Base-by-base conservation (phyloP, 2,888 invertebrate genomes). In the Polietes domitor region DNA sequence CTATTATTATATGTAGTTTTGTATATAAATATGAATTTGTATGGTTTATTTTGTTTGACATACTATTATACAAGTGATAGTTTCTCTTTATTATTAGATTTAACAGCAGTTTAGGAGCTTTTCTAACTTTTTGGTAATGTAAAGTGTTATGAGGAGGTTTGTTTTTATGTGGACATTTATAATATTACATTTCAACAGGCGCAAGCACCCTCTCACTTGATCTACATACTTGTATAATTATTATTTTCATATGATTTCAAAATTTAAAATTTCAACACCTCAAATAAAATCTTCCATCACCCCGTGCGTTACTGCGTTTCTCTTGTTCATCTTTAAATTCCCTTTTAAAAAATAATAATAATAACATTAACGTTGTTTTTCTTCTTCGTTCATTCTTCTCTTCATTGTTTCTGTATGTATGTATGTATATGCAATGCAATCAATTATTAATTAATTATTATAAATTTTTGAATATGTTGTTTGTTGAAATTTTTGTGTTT, bases 381-480 rank as follows among this genome's bases (percentile, higher is more conserved):
- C 21, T 47, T 32, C 21, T 77, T 41, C 24, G n/a, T n/a, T n/a
- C n/a, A n/a, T 71, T 71, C 12, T 71, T 1, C 24, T 71, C 76
- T 53, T 63, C 37, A 65, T 68, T 82, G 19, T 61, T n/a, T 47
- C n/a, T n/a, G n/a, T n/a, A n/a, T n/a, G n/a, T n/a, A n/a, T n/a
- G n/a, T 47, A 2, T n/a, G 28, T 80, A 63, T 63, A 75, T 83
- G 72, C 32, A 80, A 77, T 61, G 26, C 77, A 73, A 70, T 77
- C 58, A 71, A 77, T 58, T 17, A 71, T 43, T 82, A 70, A 70
- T 82, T 76, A 85, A 37, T 88, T 88, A 85, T 86, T 87, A 83
- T 83, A 76, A 80, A 79, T 81, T 79, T 85, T 85, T 76, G 32
- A 74, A 47, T 74, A 85, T 88, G 74, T 73, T 86, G 47, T 63